Base-by-base conservation (phyloP, 2,888 invertebrate species). In the Drosophila neoperkinsi region DNA sequence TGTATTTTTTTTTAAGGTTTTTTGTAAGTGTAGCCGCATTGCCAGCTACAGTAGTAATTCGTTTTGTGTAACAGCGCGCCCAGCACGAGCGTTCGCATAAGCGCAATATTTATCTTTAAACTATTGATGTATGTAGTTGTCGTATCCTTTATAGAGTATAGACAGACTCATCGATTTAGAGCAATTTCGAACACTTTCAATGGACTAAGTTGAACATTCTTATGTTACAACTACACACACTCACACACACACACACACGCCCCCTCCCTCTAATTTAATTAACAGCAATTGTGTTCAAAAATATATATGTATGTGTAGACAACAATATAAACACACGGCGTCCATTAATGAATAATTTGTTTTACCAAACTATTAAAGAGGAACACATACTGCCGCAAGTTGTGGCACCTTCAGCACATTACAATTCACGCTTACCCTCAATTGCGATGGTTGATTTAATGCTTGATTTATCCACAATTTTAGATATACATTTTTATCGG, bases 191-290 rank as follows among this genome's bases (percentile, higher is more conserved):
- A 77, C 62, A 31, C 66, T 86, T 88, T 84, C 73, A 79, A 84
- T 85, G 85, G 85, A 88, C 85, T 86, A 86, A 78, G 85, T 85
- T 86, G 85, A 88, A 88, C 84, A 82, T 65, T 72, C 43, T 51
- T 86, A 80, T 84, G 79, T 77, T 82, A 21, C 76, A 78, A 71
- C 75, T 65, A 77, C 41, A 76, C 34, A 36, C 52, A 49, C n/a
- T n/a, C 28, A 50, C 46, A 36, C 41, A 55, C 52, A n/a, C n/a
- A 41, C 51, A 13, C 30, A 43, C 55, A 57, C 43, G 18, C 28
- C 38, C 25, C 30, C 11, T 55, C 46, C 38, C 25, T 28, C 16
- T 51, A 36, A 70, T 74, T 80, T 70, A 63, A 73, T 66, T 62
- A 69, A 76, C 62, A 50, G 65, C 70, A 66, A 86, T 79, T 84